phyloP scores from a whole-genome alignment of 2,888 invertebrate genomes.

The Axea sp. region DNA sequence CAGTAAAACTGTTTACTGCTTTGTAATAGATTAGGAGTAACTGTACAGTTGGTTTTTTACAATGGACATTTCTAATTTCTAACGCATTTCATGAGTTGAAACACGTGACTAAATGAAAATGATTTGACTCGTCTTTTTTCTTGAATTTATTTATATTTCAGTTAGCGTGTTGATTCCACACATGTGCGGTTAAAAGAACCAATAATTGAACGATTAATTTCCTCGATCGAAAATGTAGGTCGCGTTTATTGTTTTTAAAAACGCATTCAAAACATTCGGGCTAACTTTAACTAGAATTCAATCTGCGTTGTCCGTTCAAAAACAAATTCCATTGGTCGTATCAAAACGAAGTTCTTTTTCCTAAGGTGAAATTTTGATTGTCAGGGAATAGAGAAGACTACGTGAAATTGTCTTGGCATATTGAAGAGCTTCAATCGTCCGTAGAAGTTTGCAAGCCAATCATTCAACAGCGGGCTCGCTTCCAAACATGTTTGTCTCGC shows the following conservation, averaged over 20 bases:
- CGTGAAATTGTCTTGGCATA: slow-evolving; percentile 52
- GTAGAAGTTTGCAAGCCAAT: slow-evolving; percentile 54
- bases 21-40: too few relatives aligned
- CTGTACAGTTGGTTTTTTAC: too few relatives aligned
- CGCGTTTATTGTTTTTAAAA: slow-evolving; percentile 1
- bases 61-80: too few relatives aligned
- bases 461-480: slow-evolving; percentile 38
- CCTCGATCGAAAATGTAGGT: too few relatives aligned
- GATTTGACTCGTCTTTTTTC: too few relatives aligned
- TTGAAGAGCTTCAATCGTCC: slow-evolving; percentile 47
- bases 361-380: slow-evolving; percentile 37
- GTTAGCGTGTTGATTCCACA: too few relatives aligned
- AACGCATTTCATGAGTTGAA: too few relatives aligned
- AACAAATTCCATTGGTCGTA: slow-evolving; percentile 37
- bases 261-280: slow-evolving; percentile 25
- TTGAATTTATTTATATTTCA: too few relatives aligned
- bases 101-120: too few relatives aligned
- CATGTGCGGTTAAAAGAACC: too few relatives aligned
- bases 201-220: too few relatives aligned
- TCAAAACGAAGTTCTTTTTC: slow-evolving; percentile 26
- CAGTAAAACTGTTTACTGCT: too few relatives aligned
- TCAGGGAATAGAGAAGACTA: slow-evolving; percentile 32
- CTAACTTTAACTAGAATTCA: slow-evolving; percentile 44
- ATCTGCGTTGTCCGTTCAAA: slow-evolving; percentile 33
- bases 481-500: slow-evolving; percentile 46